Base-by-base conservation (phyloP, 2,797 vertebrate genomes). In the Anabas testudineus region DNA sequence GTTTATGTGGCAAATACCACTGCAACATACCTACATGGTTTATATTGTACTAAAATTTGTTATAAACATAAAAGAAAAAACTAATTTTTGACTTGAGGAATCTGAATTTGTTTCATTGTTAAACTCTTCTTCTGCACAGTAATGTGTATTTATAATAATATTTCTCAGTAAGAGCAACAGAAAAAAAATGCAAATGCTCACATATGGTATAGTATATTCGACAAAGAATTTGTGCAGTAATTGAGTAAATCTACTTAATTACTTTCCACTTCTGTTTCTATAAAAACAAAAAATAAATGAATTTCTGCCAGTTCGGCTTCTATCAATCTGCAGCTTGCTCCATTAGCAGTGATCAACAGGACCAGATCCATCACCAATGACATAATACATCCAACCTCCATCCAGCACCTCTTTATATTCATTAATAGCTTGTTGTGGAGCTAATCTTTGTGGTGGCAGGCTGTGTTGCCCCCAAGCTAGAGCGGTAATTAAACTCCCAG, bases 391-490 rank as follows among this genome's bases (percentile, higher is more conserved):
- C 56, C 71, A 52, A 14, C 58, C 72, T 22, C 21, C 12, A 16
- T 18, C 52, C 76, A n/a, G 34, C 69, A 19, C 60, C 75, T 83
- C 77, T 81, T 79, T 74, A 46, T 81, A 53, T 85, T 84, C 88
- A 83, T 86, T 82, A 83, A 74, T 53, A 67, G 81, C 79, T 53
- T 67, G 76, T 74, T 72, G 83, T 62, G 78, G 59, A 81, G 83
- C 86, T 87, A 89, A 90, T 89, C 87, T 89, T 83, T 72, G 82
- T 14, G 70, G 32, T 57, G 76, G 76, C 81, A 78, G 82, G 67
- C 74, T 56, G 10, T 2, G 55, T 24, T 76, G 82, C 76, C 86
- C 84, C 57, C 49, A 16, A 67, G 86, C 78, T 4, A 68, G 24
- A 36, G 36, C 37, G 0, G 5, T 90, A 83, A 89, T 90, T 89